Conservation (phyloP, 2,888 invertebrate species). For the Ischnus inquisitorius region DNA sequence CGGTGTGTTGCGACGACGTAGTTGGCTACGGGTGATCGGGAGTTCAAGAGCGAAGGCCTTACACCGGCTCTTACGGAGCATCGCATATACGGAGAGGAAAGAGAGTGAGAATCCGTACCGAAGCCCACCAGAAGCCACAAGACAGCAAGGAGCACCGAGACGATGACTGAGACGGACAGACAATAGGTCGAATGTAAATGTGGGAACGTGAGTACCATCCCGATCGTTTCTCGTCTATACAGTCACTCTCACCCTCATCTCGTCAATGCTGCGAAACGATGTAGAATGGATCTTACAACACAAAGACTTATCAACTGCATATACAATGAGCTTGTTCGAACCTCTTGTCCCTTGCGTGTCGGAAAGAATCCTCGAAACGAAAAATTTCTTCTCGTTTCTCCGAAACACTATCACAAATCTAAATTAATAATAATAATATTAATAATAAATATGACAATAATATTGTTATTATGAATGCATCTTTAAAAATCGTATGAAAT, state of each 20-base stretch:
- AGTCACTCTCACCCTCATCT: constrained; percentile 70
- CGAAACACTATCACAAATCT: neutral
- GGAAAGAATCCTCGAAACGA: neutral
- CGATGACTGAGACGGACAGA: constrained; percentile 73
- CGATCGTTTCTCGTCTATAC: constrained; percentile 75
- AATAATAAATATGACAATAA: too few species aligned
- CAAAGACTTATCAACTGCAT: neutral
- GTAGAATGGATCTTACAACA: constrained; percentile 23
- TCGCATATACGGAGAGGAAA: constrained; percentile 57
- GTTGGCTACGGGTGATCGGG: constrained; percentile 58
- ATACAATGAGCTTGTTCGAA: neutral
- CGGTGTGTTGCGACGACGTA: constrained; percentile 18
- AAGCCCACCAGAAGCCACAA: constrained; percentile 24
- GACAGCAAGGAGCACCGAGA: constrained; percentile 47
- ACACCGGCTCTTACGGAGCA: constrained; percentile 70
- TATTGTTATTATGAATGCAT: neutral
- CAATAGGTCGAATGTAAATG: constrained; percentile 85
- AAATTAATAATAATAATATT: neutral
- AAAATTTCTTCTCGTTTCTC: too few species aligned
- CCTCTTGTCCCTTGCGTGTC: constrained; percentile 6
- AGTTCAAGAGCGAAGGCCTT: constrained; percentile 83
- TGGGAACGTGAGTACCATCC: constrained; percentile 82
- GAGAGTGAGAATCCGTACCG: constrained; percentile 72
- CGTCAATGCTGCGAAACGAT: constrained; percentile 52
- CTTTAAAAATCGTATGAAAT: neutral